Evolutionary conservation across 2,113 vertebrate species (phyloP), one percentile per base, ranked within the genome.

Genomic region (Noturus placidus): DNA sequence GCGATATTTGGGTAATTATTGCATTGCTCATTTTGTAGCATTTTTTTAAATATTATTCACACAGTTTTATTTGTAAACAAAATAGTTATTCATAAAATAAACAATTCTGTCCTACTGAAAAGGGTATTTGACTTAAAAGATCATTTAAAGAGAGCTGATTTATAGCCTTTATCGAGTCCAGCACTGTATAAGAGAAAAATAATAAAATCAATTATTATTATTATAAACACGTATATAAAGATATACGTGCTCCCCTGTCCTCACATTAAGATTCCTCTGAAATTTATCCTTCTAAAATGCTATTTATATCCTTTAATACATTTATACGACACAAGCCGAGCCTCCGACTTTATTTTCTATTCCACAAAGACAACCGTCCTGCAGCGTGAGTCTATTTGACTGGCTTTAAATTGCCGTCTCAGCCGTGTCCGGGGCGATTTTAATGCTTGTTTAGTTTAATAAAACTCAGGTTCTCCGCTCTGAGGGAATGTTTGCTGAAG

Each of bases 361-460:
- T 79, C 77, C 72, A 76, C 17, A 56, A 5, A 57, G 30, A 19
- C 9, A 56, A 1, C 8, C n/a, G 15, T 19, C 17, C 30, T 35
- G 5, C 14, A 54, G 76, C 30, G 50, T 3, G 76, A 35, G n/a
- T 56, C 27, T 17, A 78, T 54, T 30, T 46, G 46, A 78, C 46
- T 15, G 52, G 52, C 3, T 80, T 80, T 33, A 80, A 80, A 33
- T 80, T 57, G 50, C 3, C 15, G 8, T 20, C 52, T 80, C 52
- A 19, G 52, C 15, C 17, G 30, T 57, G 52, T 80, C 77, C 52
- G 0, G 20, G 52, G 15, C 17, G 6, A 56, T 79, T 56, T 79
- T n/a, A 79, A 79, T 56, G 77, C 77, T 80, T 57, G 77, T 81
- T 57, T 20, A 6, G 56, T 81, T 81, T 81, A 81, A 81, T 81